Conservation (phyloP, 1,140 invertebrate genomes). For the Chionoecetes opilio region DNA sequence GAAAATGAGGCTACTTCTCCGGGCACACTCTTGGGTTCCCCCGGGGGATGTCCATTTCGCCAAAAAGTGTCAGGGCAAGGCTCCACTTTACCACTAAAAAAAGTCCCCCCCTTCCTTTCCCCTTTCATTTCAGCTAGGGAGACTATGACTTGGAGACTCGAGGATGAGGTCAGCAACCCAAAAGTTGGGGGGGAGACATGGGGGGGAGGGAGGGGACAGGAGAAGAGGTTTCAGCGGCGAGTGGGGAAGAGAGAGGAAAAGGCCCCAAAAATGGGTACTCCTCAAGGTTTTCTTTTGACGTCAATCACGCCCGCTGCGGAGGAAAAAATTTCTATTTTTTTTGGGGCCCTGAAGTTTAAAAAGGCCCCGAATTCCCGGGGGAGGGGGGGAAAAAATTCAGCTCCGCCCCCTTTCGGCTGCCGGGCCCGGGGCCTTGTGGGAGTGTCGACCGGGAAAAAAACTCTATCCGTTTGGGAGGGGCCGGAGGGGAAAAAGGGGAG, state of each 20-base stretch:
- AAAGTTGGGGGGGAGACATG: not conserved
- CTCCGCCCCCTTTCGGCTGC: not conserved
- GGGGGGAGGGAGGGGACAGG: conserved; percentile 2
- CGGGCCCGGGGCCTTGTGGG: not conserved
- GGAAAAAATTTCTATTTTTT: not conserved
- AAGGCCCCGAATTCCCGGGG: not conserved
- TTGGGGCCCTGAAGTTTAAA: not conserved
- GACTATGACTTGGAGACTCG: not conserved
- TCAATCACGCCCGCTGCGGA: not conserved
- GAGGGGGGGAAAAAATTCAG: not conserved
- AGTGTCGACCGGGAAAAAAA: not conserved
- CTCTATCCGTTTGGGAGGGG: not conserved
- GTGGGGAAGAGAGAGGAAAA: not conserved
- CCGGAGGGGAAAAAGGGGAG: not conserved
- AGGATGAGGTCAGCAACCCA: not conserved
- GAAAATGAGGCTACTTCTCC: not conserved
- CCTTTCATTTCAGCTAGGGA: not conserved
- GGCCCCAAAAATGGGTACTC: not conserved
- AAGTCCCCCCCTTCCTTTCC: not conserved
- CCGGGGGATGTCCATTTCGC: not conserved
- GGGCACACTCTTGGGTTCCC: not conserved
- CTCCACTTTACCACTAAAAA: not conserved
- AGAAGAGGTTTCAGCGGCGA: not conserved
- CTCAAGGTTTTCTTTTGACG: not conserved
- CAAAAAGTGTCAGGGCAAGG: not conserved